A percentile compares a stretch with the other conserved stretches of the same genome.
phyloP scores from a whole-genome alignment of 2,888 invertebrate genomes.

The Epinotia ramella region DNA sequence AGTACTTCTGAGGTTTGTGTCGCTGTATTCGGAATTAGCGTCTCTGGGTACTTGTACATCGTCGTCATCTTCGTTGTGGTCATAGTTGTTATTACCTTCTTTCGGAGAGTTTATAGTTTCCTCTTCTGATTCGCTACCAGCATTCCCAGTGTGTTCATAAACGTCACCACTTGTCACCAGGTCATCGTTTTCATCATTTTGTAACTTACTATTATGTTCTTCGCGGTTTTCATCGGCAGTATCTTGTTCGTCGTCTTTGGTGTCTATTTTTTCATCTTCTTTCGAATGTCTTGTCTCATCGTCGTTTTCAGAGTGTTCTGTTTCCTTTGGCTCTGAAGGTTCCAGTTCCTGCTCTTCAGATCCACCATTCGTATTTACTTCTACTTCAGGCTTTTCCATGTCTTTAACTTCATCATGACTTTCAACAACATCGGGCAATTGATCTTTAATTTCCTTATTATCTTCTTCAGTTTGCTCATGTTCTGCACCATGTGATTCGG shows the following conservation, averaged over 20 bases:
- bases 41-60: slow-evolving; percentile 83
- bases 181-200: slow-evolving; percentile 34
- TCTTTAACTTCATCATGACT: slow-evolving; percentile 47
- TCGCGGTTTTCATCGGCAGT: slow-evolving; percentile 45
- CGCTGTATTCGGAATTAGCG: slow-evolving; percentile 73
- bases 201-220: slow-evolving; percentile 49
- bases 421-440: slow-evolving; percentile 44
- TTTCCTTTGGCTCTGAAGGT: slow-evolving; percentile 47
- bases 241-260: slow-evolving; percentile 45
- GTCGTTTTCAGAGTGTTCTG: slow-evolving; percentile 41
- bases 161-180: slow-evolving; percentile 35
- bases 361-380: slow-evolving; percentile 46
- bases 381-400: slow-evolving; percentile 47
- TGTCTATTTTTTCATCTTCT: slow-evolving; percentile 39
- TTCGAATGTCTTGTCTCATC: slow-evolving; percentile 24
- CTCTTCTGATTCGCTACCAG: slow-evolving; percentile 53
- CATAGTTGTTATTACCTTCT: slow-evolving; percentile 76
- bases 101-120: slow-evolving; percentile 62
- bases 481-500: slow-evolving; percentile 46
- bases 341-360: slow-evolving; percentile 48
- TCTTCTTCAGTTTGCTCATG: slow-evolving; percentile 44
- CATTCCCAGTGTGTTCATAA: slow-evolving; percentile 35
- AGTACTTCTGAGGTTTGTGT: slow-evolving; percentile 71
- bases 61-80: slow-evolving; percentile 82
- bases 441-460: slow-evolving; percentile 47